Percentiles rank a stretch among this genome's conserved stretches.
Conservation (phyloP, 2,797 vertebrate genomes). For the Onychomys leucogaster region DNA sequence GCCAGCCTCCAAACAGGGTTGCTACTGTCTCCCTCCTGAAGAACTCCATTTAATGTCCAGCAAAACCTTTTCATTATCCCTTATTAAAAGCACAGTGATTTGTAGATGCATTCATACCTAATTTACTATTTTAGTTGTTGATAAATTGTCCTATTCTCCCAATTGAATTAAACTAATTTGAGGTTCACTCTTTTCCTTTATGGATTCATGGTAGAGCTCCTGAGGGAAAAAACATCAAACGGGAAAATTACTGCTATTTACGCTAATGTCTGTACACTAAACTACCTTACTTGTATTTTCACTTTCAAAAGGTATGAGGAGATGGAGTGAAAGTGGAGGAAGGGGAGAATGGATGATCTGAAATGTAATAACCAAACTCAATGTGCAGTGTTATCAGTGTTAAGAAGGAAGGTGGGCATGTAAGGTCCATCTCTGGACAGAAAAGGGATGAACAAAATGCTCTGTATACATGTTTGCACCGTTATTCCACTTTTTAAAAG, state of each 20-base stretch:
- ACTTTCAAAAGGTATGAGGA: background rate
- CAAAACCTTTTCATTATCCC: slow-evolving; percentile 48
- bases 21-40: background rate
- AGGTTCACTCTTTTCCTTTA: slow-evolving; percentile 33
- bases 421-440: background rate
- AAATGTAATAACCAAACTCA: slow-evolving; percentile 43
- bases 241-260: background rate
- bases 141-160: slow-evolving; percentile 1
- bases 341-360: slow-evolving; percentile 51
- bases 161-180: slow-evolving; percentile 54
- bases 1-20: background rate
- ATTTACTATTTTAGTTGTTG: slow-evolving; percentile 58
- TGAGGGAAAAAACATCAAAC: slow-evolving; percentile 1
- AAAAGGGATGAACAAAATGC: slow-evolving; percentile 38
- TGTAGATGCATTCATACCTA: slow-evolving; percentile 57
- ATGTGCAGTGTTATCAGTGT: slow-evolving; percentile 28
- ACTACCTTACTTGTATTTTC: slow-evolving; percentile 30
- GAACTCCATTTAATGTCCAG: slow-evolving; percentile 28
- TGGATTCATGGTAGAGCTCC: background rate
- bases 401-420: background rate
- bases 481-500: slow-evolving; percentile 37
- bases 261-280: background rate
- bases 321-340: background rate
- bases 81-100: slow-evolving; percentile 29
- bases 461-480: background rate